A percentile compares a stretch with the other conserved stretches of the same genome.
These are phyloP conservation scores for Dolichomitus sp. DNA, from an alignment of 2,888 invertebrate genomes.

Conservation along the genomic window DNA sequence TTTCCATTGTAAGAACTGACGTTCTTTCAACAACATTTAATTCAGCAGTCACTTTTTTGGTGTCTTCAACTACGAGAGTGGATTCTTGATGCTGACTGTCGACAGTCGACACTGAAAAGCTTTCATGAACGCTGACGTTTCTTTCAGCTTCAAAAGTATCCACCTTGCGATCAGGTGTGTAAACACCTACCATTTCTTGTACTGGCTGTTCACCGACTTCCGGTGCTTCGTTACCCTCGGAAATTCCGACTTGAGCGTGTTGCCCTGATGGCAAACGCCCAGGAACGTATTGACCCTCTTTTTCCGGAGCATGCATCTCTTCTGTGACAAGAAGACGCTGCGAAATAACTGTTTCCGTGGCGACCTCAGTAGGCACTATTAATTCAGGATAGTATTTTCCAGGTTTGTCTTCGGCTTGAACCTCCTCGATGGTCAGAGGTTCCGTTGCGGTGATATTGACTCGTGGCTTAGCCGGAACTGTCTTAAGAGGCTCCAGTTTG, in stretches of 20 bases:
- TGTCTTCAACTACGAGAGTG: conserved; percentile 87
- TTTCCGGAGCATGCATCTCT: conserved; percentile 90
- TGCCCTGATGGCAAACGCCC: conserved; percentile 89
- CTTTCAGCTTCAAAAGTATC: conserved; percentile 78
- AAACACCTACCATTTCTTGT: conserved; percentile 90
- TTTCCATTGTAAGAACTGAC: conserved; percentile 88
- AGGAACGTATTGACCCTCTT: conserved; percentile 89
- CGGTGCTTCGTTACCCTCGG: conserved; percentile 88
- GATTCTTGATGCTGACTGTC: conserved; percentile 90
- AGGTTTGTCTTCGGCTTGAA: conserved; percentile 90
- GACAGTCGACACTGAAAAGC: conserved; percentile 88
- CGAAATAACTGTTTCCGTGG: conserved; percentile 89
- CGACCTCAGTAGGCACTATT: conserved; percentile 93
- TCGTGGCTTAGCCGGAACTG: conserved; percentile 88
- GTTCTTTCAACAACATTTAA: conserved; percentile 89
- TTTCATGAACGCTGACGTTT: conserved; percentile 84
- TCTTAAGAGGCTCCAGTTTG: conserved; percentile 87
- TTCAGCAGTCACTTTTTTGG: conserved; percentile 88
- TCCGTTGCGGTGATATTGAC: conserved; percentile 89
- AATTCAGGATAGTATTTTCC: conserved; percentile 93
- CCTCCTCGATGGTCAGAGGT: conserved; percentile 90
- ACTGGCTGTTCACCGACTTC: conserved; percentile 87
- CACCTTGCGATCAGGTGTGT: conserved; percentile 82
- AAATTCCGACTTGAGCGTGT: conserved; percentile 88
- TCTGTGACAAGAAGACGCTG: conserved; percentile 90